Base-by-base conservation (phyloP, 2,888 invertebrate species). In the Parapristionchus giblindavisi region DNA sequence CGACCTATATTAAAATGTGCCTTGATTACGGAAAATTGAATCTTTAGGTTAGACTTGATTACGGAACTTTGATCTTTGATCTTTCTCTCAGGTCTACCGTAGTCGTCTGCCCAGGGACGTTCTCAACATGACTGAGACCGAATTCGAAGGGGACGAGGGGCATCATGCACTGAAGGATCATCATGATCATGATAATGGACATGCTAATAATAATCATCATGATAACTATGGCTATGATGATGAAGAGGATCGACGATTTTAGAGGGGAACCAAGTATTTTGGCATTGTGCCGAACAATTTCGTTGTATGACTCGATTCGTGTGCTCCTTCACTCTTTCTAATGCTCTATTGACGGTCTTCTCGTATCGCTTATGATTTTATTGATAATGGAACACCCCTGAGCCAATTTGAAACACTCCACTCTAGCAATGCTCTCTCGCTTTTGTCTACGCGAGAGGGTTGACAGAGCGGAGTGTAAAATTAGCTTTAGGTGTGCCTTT, bases 51-150 rank as follows among this genome's bases (percentile, higher is more conserved):
- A 8, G 11, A 29, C 56, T 5, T 11, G 11, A 56, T 24, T 29
- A 24, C 14, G 14, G 29, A 17, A 58, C 36, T 24, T 27, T 76
- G 21, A 17, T 21, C 40, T 6, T 51, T 40, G 17, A n/a, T 54
- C 51, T 38, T n/a, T n/a, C n/a, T 56, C 78, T 43, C 72, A 82
- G 82, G 76, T 80, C 21, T 82, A 82, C 66, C 81, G 82, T n/a
- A 77, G 75, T 32, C 80, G 81, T 29, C 76, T 81, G 1, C 81
- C 82, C 1, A 68, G 77, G 54, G 82, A 82, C 48, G 71, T 81
- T 11, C 65, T 82, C 32, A 79, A 81, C 21, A 56, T 80, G 38
- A 68, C 68, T 2, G 34, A 65, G 43, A 40, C 63, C 14, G 63
- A 65, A 43, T 65, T 65, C 29, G 63, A 65, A 43, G 63, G 40